Evolutionary conservation across 2,797 vertebrate genomes (phyloP).

Genomic region (Arnoldichthys spilopterus): DNA sequence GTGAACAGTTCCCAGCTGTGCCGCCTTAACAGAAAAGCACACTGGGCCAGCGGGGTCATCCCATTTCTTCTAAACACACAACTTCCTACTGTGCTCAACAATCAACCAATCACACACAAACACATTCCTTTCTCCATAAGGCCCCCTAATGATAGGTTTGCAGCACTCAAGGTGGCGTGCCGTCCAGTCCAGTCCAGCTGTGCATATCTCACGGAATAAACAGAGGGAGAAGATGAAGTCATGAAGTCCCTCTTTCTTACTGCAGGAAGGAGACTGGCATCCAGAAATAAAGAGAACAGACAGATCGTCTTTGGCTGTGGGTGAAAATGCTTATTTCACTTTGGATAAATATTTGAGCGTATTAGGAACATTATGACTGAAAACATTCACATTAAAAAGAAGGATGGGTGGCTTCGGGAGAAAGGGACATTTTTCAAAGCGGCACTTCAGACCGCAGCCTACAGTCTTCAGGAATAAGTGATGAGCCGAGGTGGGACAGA

Average conservation of each 20-base stretch:
- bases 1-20: conserved; percentile 10
- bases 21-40: neutral
- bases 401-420: conserved; percentile 30
- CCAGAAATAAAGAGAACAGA: conserved; percentile 8
- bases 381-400: conserved; percentile 44
- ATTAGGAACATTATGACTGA: conserved; percentile 46
- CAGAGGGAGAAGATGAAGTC: conserved; percentile 4
- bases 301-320: conserved; percentile 9
- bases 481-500: neutral
- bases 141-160: neutral
- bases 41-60: conserved; percentile 16
- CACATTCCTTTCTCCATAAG: neutral
- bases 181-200: conserved; percentile 5
- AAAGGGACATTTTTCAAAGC: conserved; percentile 1
- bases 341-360: conserved; percentile 46
- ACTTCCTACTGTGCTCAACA: conserved; percentile 7
- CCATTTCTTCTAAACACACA: conserved; percentile 15
- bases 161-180: conserved; percentile 3
- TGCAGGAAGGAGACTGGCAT: neutral
- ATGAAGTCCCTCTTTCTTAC: neutral
- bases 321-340: conserved; percentile 27
- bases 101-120: conserved; percentile 7
- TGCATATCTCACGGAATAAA: neutral
- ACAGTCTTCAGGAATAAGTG: neutral
- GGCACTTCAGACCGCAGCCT: conserved; percentile 24